phyloP scores from a whole-genome alignment of 2,888 invertebrate species.

The Aspidiotus destructor region DNA sequence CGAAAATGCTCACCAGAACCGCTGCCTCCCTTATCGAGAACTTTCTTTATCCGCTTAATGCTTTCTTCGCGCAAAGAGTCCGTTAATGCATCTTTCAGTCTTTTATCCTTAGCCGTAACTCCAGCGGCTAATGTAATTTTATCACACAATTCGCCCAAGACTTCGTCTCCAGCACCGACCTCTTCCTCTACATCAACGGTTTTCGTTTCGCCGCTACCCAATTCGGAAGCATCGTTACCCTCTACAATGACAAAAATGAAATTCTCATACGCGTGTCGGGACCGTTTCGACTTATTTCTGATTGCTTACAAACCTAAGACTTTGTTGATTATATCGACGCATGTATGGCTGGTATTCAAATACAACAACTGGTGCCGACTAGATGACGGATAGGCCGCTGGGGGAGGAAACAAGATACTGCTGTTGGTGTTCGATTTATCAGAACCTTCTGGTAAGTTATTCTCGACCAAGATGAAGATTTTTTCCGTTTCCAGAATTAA shows the following conservation, averaged over 20 bases:
- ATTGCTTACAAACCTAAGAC: slow-evolving; percentile 22
- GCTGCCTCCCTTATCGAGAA: slow-evolving; percentile 11
- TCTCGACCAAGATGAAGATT: slow-evolving; percentile 49
- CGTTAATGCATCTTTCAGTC: slow-evolving; percentile 59
- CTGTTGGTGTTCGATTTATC: slow-evolving; percentile 14
- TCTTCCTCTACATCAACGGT: slow-evolving; percentile 5
- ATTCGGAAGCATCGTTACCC: slow-evolving; percentile 13
- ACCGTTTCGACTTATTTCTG: not conserved
- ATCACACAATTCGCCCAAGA: slow-evolving; percentile 23
- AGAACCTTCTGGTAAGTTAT: slow-evolving; percentile 32
- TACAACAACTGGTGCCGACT: slow-evolving; percentile 51
- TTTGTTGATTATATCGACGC: slow-evolving; percentile 48
- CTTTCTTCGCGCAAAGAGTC: slow-evolving; percentile 20
- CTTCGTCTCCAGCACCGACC: slow-evolving; percentile 18
- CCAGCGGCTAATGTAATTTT: slow-evolving; percentile 56
- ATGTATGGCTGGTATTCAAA: slow-evolving; percentile 64
- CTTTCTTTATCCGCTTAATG: slow-evolving; percentile 21
- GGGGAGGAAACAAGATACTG: slow-evolving; percentile 40
- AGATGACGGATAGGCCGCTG: slow-evolving; percentile 50
- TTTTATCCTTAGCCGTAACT: slow-evolving; percentile 78
- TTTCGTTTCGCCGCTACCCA: slow-evolving; percentile 14
- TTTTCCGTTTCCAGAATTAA: slow-evolving; percentile 78
- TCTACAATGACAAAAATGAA: not conserved
- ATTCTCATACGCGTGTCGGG: not conserved
- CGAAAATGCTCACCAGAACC: not conserved